These are phyloP conservation scores for Bergia sp. DNA, from an alignment of 92 coral and sea anemone species.

Conservation along the genomic window DNA sequence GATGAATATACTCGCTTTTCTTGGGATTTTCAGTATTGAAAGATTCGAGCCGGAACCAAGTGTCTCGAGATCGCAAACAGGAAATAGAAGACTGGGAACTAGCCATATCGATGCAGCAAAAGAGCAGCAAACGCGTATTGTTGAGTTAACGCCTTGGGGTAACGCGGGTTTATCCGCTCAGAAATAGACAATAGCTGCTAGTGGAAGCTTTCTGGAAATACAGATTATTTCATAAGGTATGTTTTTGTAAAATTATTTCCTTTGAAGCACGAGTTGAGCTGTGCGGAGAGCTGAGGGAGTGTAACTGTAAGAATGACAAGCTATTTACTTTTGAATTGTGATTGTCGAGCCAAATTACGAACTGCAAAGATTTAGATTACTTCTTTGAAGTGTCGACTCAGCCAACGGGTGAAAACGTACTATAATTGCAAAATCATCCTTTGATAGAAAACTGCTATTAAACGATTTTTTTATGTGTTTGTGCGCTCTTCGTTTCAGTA, in stretches of 20 bases:
- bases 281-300: neutral
- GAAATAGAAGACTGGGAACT: constrained; percentile 46
- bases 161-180: constrained; percentile 24
- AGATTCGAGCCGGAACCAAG: neutral
- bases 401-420: neutral
- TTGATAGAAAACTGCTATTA: constrained; percentile 4
- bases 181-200: neutral
- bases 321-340: neutral
- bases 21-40: too few species aligned
- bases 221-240: constrained; percentile 22
- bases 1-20: too few species aligned
- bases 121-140: constrained; percentile 24
- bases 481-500: neutral
- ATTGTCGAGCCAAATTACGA: neutral
- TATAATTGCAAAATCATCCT: neutral
- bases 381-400: neutral
- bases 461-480: neutral
- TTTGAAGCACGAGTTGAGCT: neutral
- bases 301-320: constrained; percentile 1
- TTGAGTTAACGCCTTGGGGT: constrained; percentile 35
- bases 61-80: constrained; percentile 33
- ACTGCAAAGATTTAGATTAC: neutral
- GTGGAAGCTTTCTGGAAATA: neutral
- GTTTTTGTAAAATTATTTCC: neutral
- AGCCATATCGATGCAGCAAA: constrained; percentile 32